Percentiles rank a stretch among this genome's conserved stretches.
Evolutionary conservation across 2,888 invertebrate genomes (phyloP).

Genomic region (Oscheius sp.): DNA sequence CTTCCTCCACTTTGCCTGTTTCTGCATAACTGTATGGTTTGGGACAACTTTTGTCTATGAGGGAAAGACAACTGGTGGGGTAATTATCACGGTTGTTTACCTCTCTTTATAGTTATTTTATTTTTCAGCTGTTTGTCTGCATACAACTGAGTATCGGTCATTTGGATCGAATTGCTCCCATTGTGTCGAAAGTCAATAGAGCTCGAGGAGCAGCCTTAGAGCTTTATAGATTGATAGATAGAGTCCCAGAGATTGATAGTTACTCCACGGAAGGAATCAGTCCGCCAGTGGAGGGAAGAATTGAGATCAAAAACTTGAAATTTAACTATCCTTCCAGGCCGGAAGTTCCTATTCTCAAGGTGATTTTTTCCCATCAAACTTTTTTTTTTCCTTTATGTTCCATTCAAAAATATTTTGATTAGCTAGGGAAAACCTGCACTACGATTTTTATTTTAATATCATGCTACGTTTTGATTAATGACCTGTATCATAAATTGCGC

Average conservation of each 20-base stretch:
- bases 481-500: too few species aligned
- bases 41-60: not conserved
- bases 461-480: too few species aligned
- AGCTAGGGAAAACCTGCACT: too few species aligned
- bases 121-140: too few species aligned
- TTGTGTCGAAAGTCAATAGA: not conserved
- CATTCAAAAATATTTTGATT: too few species aligned
- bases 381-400: too few species aligned
- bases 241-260: slow-evolving; percentile 65
- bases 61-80: not conserved
- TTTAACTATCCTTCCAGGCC: slow-evolving; percentile 73
- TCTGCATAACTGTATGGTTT: not conserved
- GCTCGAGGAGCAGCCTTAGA: slow-evolving; percentile 78
- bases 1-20: not conserved
- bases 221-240: slow-evolving; percentile 73
- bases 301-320: slow-evolving; percentile 71
- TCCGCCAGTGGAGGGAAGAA: slow-evolving; percentile 70
- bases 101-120: too few species aligned
- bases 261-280: slow-evolving; percentile 69
- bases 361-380: not conserved
- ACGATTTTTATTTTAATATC: too few species aligned
- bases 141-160: too few species aligned
- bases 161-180: not conserved
- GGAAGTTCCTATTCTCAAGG: slow-evolving; percentile 64
- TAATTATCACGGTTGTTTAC: not conserved